phyloP scores from a whole-genome alignment of 2,888 invertebrate genomes.

The Camptogramma bilineatum region DNA sequence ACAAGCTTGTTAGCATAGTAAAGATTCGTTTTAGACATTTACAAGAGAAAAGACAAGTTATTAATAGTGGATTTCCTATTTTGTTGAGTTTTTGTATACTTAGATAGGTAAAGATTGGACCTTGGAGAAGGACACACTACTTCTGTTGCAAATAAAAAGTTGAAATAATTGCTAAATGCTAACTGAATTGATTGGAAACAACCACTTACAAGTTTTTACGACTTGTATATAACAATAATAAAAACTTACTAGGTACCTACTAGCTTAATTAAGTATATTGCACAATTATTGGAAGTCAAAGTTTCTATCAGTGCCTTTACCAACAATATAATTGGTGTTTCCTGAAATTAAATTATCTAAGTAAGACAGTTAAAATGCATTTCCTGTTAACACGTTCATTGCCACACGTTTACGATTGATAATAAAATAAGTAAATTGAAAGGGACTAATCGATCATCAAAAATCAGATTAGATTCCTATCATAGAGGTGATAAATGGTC shows the following conservation, averaged over 20 bases:
- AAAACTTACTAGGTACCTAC: neutral
- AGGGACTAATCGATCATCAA: no score
- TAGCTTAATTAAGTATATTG: neutral
- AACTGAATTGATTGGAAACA: neutral
- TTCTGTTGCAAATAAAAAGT: no score
- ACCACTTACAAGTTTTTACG: neutral
- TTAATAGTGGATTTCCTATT: neutral
- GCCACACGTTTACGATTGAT: no score
- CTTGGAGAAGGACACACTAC: no score
- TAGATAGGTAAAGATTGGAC: no score
- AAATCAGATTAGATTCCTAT: no score
- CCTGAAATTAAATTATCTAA: neutral
- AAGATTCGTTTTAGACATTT: neutral
- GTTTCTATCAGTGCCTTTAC: neutral
- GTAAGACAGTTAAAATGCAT: neutral
- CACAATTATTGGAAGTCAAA: neutral
- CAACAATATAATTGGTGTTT: neutral
- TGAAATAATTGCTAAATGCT: no score
- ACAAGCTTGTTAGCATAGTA: slow-evolving; percentile 39
- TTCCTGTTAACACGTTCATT: neutral
- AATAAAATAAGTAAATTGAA: no score
- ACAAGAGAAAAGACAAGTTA: neutral
- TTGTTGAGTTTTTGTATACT: no score
- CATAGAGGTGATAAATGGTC: no score
- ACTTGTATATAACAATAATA: neutral